A percentile compares a stretch with the other conserved stretches of the same genome.
phyloP scores from a whole-genome alignment of 2,113 vertebrate species.

The Sisor rabdophorus region DNA sequence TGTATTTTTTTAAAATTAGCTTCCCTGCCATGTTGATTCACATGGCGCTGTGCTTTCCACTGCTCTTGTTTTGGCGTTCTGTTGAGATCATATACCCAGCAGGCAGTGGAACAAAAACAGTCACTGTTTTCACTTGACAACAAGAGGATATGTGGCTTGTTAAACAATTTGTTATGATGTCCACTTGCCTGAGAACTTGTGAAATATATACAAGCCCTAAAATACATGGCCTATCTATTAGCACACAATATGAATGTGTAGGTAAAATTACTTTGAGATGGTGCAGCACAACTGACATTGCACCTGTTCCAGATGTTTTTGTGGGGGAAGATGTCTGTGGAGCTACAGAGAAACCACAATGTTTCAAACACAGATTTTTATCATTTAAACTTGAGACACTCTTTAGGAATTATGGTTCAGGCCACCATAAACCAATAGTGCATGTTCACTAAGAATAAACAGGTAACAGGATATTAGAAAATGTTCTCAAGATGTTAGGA shows the following conservation, averaged over 20 bases:
- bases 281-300: not conserved
- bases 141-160: slow-evolving; percentile 3
- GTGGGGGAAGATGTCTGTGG: not conserved
- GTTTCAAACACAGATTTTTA: slow-evolving; percentile 12
- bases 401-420: slow-evolving; percentile 2
- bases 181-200: not conserved
- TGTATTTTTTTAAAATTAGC: not conserved
- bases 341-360: not conserved
- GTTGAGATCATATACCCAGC: slow-evolving; percentile 24
- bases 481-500: not conserved
- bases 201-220: slow-evolving; percentile 19
- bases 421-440: not conserved
- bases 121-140: slow-evolving; percentile 6
- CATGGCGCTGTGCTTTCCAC: slow-evolving; percentile 21
- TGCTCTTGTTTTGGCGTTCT: slow-evolving; percentile 37
- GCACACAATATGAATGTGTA: not conserved
- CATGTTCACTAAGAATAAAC: not conserved
- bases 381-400: not conserved
- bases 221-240: slow-evolving; percentile 9
- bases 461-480: slow-evolving; percentile 10
- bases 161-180: slow-evolving; percentile 30
- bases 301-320: slow-evolving; percentile 7
- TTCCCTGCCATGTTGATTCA: slow-evolving; percentile 1
- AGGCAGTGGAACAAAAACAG: slow-evolving; percentile 23
- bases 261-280: not conserved